Percentiles rank a stretch among this genome's conserved stretches.
Evolutionary conservation across 1,140 invertebrate genomes (phyloP).

Genomic region (Reticulitermes speratus): DNA sequence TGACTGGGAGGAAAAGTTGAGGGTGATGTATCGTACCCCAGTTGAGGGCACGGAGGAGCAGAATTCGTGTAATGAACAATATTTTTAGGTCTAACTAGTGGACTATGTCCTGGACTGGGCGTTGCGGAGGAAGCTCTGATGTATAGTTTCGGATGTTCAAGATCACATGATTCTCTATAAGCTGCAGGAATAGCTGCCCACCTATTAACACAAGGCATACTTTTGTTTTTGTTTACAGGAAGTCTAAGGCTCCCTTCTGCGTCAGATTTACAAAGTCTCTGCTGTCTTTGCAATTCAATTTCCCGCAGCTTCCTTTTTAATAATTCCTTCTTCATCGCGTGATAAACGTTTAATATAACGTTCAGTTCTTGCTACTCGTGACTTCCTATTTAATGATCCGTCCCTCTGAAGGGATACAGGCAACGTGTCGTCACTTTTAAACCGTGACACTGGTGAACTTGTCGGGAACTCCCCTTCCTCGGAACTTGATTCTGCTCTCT

Average conservation of each 20-base stretch:
- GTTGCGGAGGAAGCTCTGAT: slow-evolving; percentile 41
- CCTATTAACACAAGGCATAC: background rate
- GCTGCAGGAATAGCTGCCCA: slow-evolving; percentile 43
- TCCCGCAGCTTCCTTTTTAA: slow-evolving; percentile 57
- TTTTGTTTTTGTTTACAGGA: background rate
- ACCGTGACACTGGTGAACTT: slow-evolving; percentile 50
- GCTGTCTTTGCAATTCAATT: slow-evolving; percentile 35
- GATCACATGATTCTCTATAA: slow-evolving; percentile 43
- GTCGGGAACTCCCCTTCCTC: slow-evolving; percentile 61
- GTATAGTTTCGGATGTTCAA: slow-evolving; percentile 36
- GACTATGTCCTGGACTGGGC: slow-evolving; percentile 40
- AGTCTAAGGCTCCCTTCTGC: slow-evolving; percentile 29
- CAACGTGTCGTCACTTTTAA: slow-evolving; percentile 65
- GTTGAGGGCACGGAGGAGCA: slow-evolving; percentile 32
- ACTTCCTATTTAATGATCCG: slow-evolving; percentile 53
- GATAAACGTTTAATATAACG: slow-evolving; percentile 73
- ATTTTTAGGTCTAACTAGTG: slow-evolving; percentile 35
- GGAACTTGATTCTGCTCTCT: slow-evolving; percentile 65
- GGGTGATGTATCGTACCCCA: slow-evolving; percentile 20
- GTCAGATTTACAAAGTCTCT: slow-evolving; percentile 38
- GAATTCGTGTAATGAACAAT: slow-evolving; percentile 29
- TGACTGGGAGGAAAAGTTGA: background rate
- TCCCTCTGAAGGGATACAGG: slow-evolving; percentile 50
- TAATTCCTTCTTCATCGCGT: slow-evolving; percentile 57
- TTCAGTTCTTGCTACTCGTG: slow-evolving; percentile 71